Percentiles rank a stretch among this genome's conserved stretches.
phyloP scores from a whole-genome alignment of 2,797 vertebrate species.

The Gymnoscopelus microlampas region DNA sequence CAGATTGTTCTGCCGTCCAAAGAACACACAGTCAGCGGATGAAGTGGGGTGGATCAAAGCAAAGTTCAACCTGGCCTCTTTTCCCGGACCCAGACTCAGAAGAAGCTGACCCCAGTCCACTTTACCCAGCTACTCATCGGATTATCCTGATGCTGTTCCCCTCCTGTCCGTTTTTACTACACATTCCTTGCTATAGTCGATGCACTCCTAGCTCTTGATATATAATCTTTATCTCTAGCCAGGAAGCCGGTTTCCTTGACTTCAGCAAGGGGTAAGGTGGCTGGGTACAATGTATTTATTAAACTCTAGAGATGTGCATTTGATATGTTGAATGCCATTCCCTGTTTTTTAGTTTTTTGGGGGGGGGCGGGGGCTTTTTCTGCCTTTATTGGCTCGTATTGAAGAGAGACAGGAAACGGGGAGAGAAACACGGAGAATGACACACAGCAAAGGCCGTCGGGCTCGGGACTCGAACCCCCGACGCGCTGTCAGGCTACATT shows the following conservation, averaged over 20 bases:
- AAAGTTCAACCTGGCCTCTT: slow-evolving; percentile 31
- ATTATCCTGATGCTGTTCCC: slow-evolving; percentile 8
- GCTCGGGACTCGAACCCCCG: too few species aligned
- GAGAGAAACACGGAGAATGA: too few species aligned
- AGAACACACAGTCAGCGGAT: slow-evolving; percentile 57
- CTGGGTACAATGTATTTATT: too few species aligned
- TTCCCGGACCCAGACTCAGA: slow-evolving; percentile 25
- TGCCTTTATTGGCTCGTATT: too few species aligned
- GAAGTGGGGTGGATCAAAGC: slow-evolving; percentile 57
- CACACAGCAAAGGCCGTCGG: too few species aligned
- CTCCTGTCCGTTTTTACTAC: background rate
- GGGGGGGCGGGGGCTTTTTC: too few species aligned
- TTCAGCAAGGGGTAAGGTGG: too few species aligned
- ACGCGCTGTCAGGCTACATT: too few species aligned
- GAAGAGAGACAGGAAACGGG: too few species aligned
- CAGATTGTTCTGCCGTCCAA: slow-evolving; percentile 48
- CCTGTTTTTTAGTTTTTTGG: too few species aligned
- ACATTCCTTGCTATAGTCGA: background rate
- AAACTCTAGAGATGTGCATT: too few species aligned
- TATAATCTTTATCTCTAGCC: slow-evolving; percentile 9
- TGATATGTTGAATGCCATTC: too few species aligned
- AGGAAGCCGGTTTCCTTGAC: slow-evolving; percentile 5
- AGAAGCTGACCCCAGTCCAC: slow-evolving; percentile 22
- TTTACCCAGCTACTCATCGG: slow-evolving; percentile 6
- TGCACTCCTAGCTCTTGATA: background rate